phyloP scores from a whole-genome alignment of 2,888 invertebrate genomes.

The Gari tellinella region DNA sequence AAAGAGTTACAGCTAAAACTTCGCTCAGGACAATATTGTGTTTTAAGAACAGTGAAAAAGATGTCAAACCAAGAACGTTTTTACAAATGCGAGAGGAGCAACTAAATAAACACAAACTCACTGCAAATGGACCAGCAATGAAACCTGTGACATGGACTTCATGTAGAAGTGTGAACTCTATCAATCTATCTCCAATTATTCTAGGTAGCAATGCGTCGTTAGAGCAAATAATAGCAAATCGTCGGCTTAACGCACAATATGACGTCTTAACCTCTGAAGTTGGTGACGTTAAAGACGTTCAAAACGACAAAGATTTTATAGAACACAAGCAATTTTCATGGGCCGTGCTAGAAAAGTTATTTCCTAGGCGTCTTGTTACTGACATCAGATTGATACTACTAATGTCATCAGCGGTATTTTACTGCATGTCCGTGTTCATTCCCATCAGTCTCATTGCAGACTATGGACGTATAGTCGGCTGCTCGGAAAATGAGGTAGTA shows the following conservation, averaged over 20 bases:
- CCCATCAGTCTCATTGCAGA: conserved; percentile 43
- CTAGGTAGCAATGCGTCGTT: conserved; percentile 47
- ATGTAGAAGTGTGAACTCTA: conserved; percentile 18
- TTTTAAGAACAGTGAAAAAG: no score
- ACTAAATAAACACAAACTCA: conserved; percentile 2
- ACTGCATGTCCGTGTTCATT: conserved; percentile 26
- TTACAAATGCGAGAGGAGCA: conserved; percentile 34
- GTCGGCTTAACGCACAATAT: no score
- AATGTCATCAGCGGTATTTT: conserved; percentile 14
- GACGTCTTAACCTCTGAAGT: conserved; percentile 33
- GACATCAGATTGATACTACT: conserved; percentile 29
- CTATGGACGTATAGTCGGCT: conserved; percentile 21
- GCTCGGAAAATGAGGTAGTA: conserved; percentile 4
- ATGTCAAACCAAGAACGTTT: no score
- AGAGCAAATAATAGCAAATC: conserved; percentile 17
- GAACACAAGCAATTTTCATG: neutral
- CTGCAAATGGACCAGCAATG: neutral
- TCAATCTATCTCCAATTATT: conserved; percentile 28
- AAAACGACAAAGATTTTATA: neutral
- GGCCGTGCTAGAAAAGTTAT: conserved; percentile 25
- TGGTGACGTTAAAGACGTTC: neutral
- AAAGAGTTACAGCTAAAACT: conserved; percentile 1
- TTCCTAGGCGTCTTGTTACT: conserved; percentile 32
- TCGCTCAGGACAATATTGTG: no score
- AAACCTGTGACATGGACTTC: neutral